These are phyloP conservation scores for Electrona antarctica DNA, from an alignment of 2,113 vertebrate genomes.

Conservation along the genomic window DNA sequence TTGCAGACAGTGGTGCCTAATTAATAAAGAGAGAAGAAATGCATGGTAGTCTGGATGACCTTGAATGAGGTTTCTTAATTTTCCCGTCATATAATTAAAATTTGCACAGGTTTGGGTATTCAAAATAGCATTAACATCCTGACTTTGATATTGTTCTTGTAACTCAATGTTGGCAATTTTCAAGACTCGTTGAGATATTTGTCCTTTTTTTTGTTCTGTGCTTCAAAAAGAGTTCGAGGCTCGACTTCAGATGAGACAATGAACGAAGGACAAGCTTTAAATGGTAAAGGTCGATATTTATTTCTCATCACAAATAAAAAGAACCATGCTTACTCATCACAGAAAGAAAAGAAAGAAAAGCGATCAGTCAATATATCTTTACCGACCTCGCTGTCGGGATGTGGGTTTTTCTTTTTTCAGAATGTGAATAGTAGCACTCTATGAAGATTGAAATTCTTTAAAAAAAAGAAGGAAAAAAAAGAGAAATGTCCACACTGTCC, in stretches of 20 bases:
- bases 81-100: too few relatives aligned
- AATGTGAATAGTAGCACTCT: slow-evolving; percentile 79
- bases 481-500: slow-evolving; percentile 49
- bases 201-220: slow-evolving; percentile 10
- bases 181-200: background rate
- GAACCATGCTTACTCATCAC: slow-evolving; percentile 85
- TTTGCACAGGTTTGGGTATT: too few relatives aligned
- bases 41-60: too few relatives aligned
- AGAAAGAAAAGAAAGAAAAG: slow-evolving; percentile 71
- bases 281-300: slow-evolving; percentile 85
- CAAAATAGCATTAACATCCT: too few relatives aligned
- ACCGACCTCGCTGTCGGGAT: slow-evolving; percentile 57
- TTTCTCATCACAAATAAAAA: slow-evolving; percentile 84
- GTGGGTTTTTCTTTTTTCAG: slow-evolving; percentile 53
- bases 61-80: too few relatives aligned
- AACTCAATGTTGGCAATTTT: too few relatives aligned
- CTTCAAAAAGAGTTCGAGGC: background rate
- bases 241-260: slow-evolving; percentile 21
- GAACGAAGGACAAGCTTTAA: slow-evolving; percentile 68
- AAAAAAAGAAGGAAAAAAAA: slow-evolving; percentile 59
- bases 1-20: too few relatives aligned
- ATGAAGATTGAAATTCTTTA: slow-evolving; percentile 77
- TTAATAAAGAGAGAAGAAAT: too few relatives aligned
- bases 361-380: slow-evolving; percentile 65
- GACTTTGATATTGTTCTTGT: too few relatives aligned